Evolutionary conservation across 2,797 vertebrate genomes (phyloP), one percentile per base, ranked within the genome.

Genomic region (Limosa lapponica): DNA sequence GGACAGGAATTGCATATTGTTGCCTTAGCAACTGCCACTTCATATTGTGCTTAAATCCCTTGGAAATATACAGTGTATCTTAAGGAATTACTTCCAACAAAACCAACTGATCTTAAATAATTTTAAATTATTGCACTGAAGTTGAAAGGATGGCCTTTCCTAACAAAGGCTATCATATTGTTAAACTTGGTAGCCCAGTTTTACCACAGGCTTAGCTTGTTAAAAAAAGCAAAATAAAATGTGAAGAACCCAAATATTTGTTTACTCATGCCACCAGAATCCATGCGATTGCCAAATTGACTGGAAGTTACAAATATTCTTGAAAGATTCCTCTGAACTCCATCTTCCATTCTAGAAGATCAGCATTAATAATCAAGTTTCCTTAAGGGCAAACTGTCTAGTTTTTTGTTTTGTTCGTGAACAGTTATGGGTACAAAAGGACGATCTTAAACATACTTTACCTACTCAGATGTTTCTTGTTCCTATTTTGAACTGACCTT

Each of bases 1-100:
- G 70, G 77, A 91, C 34, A 64, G 59, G 77, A 87, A 82, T 64
- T 80, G 66, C 81, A 52, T 84, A 49, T 87, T 77, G 95, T 97
- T 97, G 90, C 93, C 95, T 67, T 97, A 87, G 96, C 94, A 96
- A 97, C 94, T 94, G 89, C 85, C 74, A 57, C 88, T 96, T 95
- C 77, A 93, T 66, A 66, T 52, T 90, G 87, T 79, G 72, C 94
- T 94, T 88, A 91, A 88, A 90, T 91, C 91, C 84, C 66, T 93
- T 82, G 81, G 86, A 93, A 95, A 59, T 82, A 64, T 10, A 7
- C 71, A 49, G 32, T 52, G n/a, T 55, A 46, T 95, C 80, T 82
- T 73, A 80, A 95, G 90, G 82, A 93, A 51, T 46, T 84, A 71
- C 91, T 95, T 90, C 78, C 86, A 94, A 77, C 59, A 74, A 49